phyloP scores from a whole-genome alignment of 1,140 invertebrate genomes.

The Muscidifurax raptorellus region DNA sequence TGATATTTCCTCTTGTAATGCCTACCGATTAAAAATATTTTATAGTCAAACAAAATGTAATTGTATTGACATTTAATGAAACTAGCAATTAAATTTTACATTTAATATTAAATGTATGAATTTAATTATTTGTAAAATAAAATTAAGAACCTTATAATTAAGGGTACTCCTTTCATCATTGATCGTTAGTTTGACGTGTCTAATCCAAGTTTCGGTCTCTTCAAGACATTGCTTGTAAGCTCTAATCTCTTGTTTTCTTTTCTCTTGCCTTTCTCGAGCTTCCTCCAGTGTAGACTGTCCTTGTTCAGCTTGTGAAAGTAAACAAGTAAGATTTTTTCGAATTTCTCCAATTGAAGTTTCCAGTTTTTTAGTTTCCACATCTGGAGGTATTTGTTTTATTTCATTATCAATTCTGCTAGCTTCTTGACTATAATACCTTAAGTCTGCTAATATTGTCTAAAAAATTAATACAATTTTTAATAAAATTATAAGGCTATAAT shows the following conservation, averaged over 20 bases:
- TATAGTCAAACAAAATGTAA: neutral
- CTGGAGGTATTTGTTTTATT: slow-evolving; percentile 73
- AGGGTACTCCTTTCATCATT: slow-evolving; percentile 55
- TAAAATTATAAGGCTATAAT: slow-evolving; percentile 25
- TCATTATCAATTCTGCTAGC: slow-evolving; percentile 76
- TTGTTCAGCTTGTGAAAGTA: slow-evolving; percentile 79
- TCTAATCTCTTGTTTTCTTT: slow-evolving; percentile 77
- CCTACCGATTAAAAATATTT: slow-evolving; percentile 56
- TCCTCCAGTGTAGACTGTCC: slow-evolving; percentile 77
- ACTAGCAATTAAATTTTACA: no score
- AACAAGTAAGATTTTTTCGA: slow-evolving; percentile 75
- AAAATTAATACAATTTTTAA: slow-evolving; percentile 24
- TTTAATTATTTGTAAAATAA: slow-evolving; percentile 2
- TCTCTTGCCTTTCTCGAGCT: slow-evolving; percentile 76
- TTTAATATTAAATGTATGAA: neutral
- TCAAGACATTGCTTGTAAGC: slow-evolving; percentile 79
- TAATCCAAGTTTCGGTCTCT: slow-evolving; percentile 81
- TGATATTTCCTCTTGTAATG: slow-evolving; percentile 67
- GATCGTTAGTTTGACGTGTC: slow-evolving; percentile 60
- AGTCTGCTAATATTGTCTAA: slow-evolving; percentile 78
- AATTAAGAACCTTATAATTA: slow-evolving; percentile 61
- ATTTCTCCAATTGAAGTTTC: slow-evolving; percentile 73
- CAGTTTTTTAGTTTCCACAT: slow-evolving; percentile 76
- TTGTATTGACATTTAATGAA: neutral
- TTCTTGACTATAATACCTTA: slow-evolving; percentile 78